Base-by-base conservation (phyloP, 2,113 vertebrate genomes). In the Myrmophylax atrothorax region DNA sequence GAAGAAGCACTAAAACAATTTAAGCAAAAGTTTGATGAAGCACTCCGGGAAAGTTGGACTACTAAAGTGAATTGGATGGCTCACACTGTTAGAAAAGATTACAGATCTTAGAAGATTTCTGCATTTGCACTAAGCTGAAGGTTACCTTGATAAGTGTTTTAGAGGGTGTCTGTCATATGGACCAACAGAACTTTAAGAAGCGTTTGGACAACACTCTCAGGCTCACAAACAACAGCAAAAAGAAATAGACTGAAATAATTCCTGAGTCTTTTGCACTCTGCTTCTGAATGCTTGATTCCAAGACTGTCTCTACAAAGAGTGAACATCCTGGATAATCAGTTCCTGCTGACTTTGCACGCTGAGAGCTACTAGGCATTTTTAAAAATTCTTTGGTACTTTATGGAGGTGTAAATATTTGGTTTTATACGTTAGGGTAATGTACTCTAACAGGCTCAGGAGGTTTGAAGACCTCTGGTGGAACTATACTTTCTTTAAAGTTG, bases 21-120 rank as follows among this genome's bases (percentile, higher is more conserved):
- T 94, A 98, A 99, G 46, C 99, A 99, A 91, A 99, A 99, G 97
- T 99, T 99, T 94, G 99, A 99, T 35, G 99, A 99, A 97, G 99
- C 99, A 4, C 98, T 99, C 87, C 97, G 99, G 96, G 99, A 99
- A 97, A 99, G 99, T 95, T 99, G 99, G 99, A 99, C 99, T 80
- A 99, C 99, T 94, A 99, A 99, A 98, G 99, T 99, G 93, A 99
- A 99, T 98, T 99, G 99, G 99, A 99, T 99, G 99, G 99, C 99
- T 35, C 99, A 99, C 97, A 99, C 99, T n/a, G 99, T 99, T 89
- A 98, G 98, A n/a, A 99, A 99, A 93, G 99, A 99, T 97, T 99
- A 99, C 97, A 98, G 99, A 91, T 99, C 99, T 68, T 99, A 99
- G 97, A 62, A 26, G 68, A 33, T 44, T 42, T 77, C 89, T 96